Percentiles rank a stretch among this genome's conserved stretches.
These are phyloP conservation scores for Trileptium ribeirensis DNA, from an alignment of 2,888 invertebrate species.

Conservation along the genomic window DNA sequence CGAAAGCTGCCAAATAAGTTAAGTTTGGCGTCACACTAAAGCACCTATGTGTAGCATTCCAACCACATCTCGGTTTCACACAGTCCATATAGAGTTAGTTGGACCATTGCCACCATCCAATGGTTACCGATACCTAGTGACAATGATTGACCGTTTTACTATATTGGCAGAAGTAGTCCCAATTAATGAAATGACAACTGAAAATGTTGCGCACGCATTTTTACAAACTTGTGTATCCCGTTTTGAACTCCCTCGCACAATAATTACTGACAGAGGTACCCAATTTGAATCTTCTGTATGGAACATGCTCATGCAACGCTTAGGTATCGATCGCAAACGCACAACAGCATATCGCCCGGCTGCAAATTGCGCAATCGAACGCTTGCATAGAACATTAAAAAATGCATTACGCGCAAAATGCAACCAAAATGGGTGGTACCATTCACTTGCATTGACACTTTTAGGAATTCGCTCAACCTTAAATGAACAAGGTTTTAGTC, in stretches of 20 bases:
- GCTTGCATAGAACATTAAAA: too few species aligned
- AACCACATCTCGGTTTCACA: constrained; percentile 1
- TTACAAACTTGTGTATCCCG: background rate
- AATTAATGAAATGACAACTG: background rate
- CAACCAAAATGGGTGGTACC: background rate
- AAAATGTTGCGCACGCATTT: background rate
- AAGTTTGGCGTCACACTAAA: constrained; percentile 6
- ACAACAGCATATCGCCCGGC: background rate
- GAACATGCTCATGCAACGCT: too few species aligned
- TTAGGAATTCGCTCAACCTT: background rate
- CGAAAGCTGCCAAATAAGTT: background rate
- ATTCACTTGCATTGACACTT: background rate
- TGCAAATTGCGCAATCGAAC: background rate
- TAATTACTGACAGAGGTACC: background rate
- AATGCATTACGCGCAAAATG: background rate
- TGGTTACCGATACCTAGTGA: background rate
- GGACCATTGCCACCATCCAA: background rate
- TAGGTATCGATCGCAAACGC: background rate
- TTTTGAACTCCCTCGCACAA: background rate
- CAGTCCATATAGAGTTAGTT: constrained; percentile 10
- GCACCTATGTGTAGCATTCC: background rate
- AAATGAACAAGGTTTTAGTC: too few species aligned
- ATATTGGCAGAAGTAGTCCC: background rate
- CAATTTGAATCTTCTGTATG: too few species aligned
- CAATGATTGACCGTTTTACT: background rate